Evolutionary conservation across 2,797 vertebrate species (phyloP), one percentile per base, ranked within the genome.

Genomic region (Scarus forsteni): DNA sequence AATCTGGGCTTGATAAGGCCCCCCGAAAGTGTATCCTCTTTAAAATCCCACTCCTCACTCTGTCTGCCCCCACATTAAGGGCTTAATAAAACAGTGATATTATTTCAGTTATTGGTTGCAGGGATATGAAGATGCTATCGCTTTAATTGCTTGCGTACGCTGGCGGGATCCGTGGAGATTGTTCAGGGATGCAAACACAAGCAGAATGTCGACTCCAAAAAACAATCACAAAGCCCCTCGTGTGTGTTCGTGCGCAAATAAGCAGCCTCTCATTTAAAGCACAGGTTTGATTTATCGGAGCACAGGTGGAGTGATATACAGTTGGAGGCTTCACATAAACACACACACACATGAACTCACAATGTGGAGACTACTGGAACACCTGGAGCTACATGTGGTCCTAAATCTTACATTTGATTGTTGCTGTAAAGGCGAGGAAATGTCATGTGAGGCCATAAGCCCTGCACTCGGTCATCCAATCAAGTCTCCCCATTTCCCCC

Each of bases 61-160:
- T 80, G 77, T 90, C 88, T 85, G 85, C 85, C 85, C 87, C 89
- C 86, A 93, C 90, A 92, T 92, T 93, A 93, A 90, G 81, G 89
- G 92, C 91, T 91, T 92, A 94, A 94, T 93, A 93, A 93, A 95
- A 92, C 88, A 92, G 87, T 91, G 92, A 92, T 92, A 93, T 94
- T 94, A 93, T 94, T 95, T 94, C 94, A 90, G 91, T 94, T 94
- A 94, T 94, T 94, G 94, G 93, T 94, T 93, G 91, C 89, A 72
- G 88, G 92, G 92, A 92, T 93, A 90, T 94, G 91, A 94, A 95
- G 94, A 95, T 94, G 93, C 57, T 95, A 94, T 94, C 92, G 89
- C 93, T 93, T 95, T 95, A 95, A 95, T 95, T 95, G 94, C 94
- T 90, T 92, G 93, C 89, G 87, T 86, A 93, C 91, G 85, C 94